Base-by-base conservation (phyloP, 2,113 vertebrate species). In the Cepphus grylle region DNA sequence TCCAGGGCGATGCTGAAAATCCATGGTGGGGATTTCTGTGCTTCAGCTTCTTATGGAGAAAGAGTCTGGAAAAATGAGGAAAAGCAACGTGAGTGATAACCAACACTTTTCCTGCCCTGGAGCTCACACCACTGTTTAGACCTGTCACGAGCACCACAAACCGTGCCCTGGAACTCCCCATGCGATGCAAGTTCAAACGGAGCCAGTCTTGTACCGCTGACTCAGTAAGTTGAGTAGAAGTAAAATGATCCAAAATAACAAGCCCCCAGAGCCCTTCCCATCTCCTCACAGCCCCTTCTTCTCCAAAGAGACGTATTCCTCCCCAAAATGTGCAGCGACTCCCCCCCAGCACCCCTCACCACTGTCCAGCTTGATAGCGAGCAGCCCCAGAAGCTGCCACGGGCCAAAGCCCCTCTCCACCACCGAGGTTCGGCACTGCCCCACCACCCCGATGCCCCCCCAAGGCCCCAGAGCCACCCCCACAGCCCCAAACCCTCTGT, bases 1-100 rank as follows among this genome's bases (percentile, higher is more conserved):
- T 15, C 99, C 99, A 0, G 99, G 99, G 27, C 99, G 98, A 85
- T 99, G 99, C 66, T 99, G 99, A 97, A 99, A 99, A 98, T 99
- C 99, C 99, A 99, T 99, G 79, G 34, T 19, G 73, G 80, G 17
- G 2, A 25, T 4, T 8, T 9, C 2, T 17, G 86, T 5, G 17
- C 30, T 53, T 92, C 77, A 96, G 30, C 14, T 22, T 1, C 80
- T 63, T 19, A 18, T 1, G 13, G 22, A 91, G 30, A 89, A 76
- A 84, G 13, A 36, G 17, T 2, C 82, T 86, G 42, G 16, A 15
- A 11, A 49, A 30, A 30, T 1, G 2, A 36, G 36, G 34, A 19
- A 3, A 38, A 49, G 50, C 14, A 36, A 26, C 0, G 6, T 6
- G 32, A 74, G 43, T 0, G 52, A 9, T 0, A 2, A 4, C 1